Base-by-base conservation (phyloP, 2,113 vertebrate species). In the Scopus umbretta region DNA sequence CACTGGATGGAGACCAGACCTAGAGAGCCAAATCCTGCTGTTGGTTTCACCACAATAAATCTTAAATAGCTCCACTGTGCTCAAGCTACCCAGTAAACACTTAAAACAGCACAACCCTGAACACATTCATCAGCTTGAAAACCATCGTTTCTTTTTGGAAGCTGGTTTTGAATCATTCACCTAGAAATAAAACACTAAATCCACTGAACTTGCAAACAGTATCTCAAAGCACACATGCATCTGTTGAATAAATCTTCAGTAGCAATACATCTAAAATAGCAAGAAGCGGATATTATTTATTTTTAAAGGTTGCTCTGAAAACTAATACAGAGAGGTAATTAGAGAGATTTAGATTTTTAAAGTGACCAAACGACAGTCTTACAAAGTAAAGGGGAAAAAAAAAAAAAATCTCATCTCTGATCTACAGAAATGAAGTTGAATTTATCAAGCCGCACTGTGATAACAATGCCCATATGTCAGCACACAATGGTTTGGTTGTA, bases 41-140 rank as follows among this genome's bases (percentile, higher is more conserved):
- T 93, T 72, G 92, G 79, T 90, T 93, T 93, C 76, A 94, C 7
- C 50, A 95, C 75, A 66, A 74, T 93, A 94, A 95, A 94, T 92
- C 90, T 53, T 43, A n/a, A 92, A 70, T 17, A 83, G 63, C 40
- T 95, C 59, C 86, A 61, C 59, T 43, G 71, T 81, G 88, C 65
- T 86, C 68, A 86, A 63, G 65, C 88, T 90, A 88, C 75, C 55
- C 76, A 47, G 55, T 88, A 88, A 94, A 94, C 90, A 94, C 50
- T 80, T 74, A 50, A 9, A 91, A 87, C 38, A 86, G 84, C 72
- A 78, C 56, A 90, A 55, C 47, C 25, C 63, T 34, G 38, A 92
- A 67, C 59, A 71, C 52, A 78, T 88, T 66, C 1, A 13, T 63
- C 86, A 80, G 45, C 65, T 59, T 76, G 42, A 90, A 90, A 45